Conservation (phyloP, 1,140 invertebrate genomes). For the Scaptomyza pallida region DNA sequence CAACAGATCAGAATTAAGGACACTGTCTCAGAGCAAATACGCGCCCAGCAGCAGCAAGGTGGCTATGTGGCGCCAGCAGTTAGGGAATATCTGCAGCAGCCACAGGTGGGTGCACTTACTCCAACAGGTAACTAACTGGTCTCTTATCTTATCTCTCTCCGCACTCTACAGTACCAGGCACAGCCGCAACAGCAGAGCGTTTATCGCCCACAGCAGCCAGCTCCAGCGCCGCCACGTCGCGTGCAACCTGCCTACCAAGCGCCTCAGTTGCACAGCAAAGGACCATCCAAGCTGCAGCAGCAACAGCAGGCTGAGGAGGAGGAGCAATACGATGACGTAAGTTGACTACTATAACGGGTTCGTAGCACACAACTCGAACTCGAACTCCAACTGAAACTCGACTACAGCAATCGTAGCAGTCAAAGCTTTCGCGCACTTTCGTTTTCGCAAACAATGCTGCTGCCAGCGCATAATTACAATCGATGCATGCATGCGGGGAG, state of each 20-base stretch:
- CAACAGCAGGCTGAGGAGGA: constrained; percentile 67
- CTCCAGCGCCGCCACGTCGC: constrained; percentile 63
- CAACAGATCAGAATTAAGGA: constrained; percentile 80
- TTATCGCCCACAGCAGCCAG: constrained; percentile 66
- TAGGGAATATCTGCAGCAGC: constrained; percentile 73
- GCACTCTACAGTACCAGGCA: constrained; percentile 62
- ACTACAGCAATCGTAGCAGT: constrained; percentile 5
- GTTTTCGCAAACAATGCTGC: constrained; percentile 63
- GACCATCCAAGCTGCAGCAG: constrained; percentile 61
- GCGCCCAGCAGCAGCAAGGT: constrained; percentile 67
- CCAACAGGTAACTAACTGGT: background rate
- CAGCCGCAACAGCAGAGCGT: constrained; percentile 73
- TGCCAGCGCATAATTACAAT: constrained; percentile 72
- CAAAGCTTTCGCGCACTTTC: constrained; percentile 70
- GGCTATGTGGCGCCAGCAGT: constrained; percentile 79
- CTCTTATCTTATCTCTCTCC: background rate
- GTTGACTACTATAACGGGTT: constrained; percentile 53
- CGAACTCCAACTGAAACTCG: constrained; percentile 25
- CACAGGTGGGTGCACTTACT: constrained; percentile 52
- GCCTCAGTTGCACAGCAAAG: constrained; percentile 57
- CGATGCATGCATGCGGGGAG: constrained; percentile 58
- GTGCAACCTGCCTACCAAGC: constrained; percentile 58
- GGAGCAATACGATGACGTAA: constrained; percentile 83
- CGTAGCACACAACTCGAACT: constrained; percentile 12
- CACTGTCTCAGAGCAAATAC: constrained; percentile 77